Conservation (phyloP, 2,113 vertebrate species). For the Corydoras maculifer region DNA sequence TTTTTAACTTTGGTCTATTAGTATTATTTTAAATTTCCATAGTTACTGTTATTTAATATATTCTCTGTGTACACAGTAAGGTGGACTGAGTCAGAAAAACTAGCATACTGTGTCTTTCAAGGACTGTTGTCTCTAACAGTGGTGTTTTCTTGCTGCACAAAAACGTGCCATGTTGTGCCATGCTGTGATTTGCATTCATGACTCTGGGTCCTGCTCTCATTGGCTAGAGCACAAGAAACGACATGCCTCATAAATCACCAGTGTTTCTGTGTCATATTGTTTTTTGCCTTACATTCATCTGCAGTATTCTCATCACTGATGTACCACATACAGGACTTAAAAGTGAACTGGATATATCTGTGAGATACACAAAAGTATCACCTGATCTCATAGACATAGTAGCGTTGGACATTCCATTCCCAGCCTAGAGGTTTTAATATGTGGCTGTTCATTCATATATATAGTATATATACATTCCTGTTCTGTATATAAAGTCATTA, state of each 20-base stretch:
- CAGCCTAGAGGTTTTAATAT: too few relatives aligned
- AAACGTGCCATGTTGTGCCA: not conserved
- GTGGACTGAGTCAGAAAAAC: not conserved
- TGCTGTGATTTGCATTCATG: constrained; percentile 7
- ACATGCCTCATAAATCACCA: constrained; percentile 7
- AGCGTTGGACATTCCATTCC: too few relatives aligned
- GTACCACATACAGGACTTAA: too few relatives aligned
- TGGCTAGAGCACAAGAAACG: not conserved
- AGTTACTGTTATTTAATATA: too few relatives aligned
- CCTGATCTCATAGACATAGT: too few relatives aligned
- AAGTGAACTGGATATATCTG: too few relatives aligned
- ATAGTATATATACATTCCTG: not conserved
- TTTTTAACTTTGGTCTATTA: too few relatives aligned
- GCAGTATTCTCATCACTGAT: too few relatives aligned
- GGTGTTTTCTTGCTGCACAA: not conserved
- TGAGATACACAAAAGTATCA: too few relatives aligned
- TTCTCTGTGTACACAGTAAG: too few relatives aligned
- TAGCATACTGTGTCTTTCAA: not conserved
- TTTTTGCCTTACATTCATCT: not conserved
- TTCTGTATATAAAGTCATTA: not conserved
- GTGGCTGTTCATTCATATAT: too few relatives aligned
- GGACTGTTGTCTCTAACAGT: not conserved
- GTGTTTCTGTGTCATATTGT: not conserved
- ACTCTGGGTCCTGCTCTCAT: constrained; percentile 1
- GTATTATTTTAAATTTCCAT: too few relatives aligned